Evolutionary conservation across 2,888 invertebrate species (phyloP), one percentile per base, ranked within the genome.

Genomic region (Drosophila neutralis): DNA sequence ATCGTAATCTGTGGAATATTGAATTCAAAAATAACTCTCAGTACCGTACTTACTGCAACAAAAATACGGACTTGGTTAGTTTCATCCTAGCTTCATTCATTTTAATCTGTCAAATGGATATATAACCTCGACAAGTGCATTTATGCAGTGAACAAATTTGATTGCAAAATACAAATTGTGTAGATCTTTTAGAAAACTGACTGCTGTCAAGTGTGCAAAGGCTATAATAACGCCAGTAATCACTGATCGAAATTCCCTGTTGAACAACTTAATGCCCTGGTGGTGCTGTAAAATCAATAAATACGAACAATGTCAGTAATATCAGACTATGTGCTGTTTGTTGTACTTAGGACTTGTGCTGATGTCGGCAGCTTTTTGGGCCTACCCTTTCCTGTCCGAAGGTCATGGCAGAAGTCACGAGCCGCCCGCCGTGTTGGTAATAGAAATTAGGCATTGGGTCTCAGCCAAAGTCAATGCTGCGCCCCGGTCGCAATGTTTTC

Each of bases 381-480:
- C 29, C n/a, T 63, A 61, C 49, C 73, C 69, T 38, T 52, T 58
- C 69, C 73, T 53, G 57, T 8, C 29, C 78, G 78, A 78, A 78
- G 78, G 78, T 78, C 78, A 74, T 65, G 64, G 61, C 69, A 67
- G 73, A 48, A 77, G 76, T 72, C 62, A 67, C 48, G 57, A 36
- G 48, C 33, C 38, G 38, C 11, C 54, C 15, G 45, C 24, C 38
- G 29, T 36, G 35, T 40, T 29, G 54, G 21, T 51, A 71, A 51
- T 38, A 69, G 56, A 67, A 67, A 53, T 74, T 70, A 74, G 78
- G 65, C 78, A 78, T 78, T 78, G 78, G 74, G 59, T 62, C 38
- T 62, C 57, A 68, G 78, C 78, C 78, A 78, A 78, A 78, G 78
- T 78, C 78, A 78, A 78, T 78, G 78, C 78, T 78, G 78, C 33